phyloP scores from a whole-genome alignment of 2,113 vertebrate genomes.

The Platysteira castanea region DNA sequence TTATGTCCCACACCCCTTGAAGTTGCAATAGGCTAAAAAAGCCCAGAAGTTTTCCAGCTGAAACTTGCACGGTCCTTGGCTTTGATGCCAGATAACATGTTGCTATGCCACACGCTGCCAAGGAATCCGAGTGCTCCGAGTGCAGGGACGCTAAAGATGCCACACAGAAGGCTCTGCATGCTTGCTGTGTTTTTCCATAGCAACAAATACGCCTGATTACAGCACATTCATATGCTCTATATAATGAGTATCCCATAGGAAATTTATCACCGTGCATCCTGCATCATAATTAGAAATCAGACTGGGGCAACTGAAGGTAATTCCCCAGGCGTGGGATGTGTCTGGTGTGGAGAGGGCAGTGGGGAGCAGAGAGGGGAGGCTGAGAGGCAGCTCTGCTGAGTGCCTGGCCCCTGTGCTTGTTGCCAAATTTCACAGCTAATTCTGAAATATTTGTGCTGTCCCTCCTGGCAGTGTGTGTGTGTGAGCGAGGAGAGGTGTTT shows the following conservation, averaged over 20 bases:
- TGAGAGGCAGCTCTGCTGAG: neutral
- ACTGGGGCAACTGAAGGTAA: constrained; percentile 7
- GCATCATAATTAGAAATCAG: constrained; percentile 64
- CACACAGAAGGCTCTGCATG: constrained; percentile 53
- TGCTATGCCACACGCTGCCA: neutral
- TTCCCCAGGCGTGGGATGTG: neutral
- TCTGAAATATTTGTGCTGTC: neutral
- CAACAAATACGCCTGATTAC: constrained; percentile 72
- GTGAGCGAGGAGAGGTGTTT: neutral
- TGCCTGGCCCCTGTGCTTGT: neutral
- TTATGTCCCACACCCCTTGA: neutral
- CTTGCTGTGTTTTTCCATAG: constrained; percentile 63
- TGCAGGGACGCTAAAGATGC: constrained; percentile 23
- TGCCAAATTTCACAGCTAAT: neutral
- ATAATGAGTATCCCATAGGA: constrained; percentile 69
- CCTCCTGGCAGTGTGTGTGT: neutral
- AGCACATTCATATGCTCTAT: constrained; percentile 59
- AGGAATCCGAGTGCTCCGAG: neutral
- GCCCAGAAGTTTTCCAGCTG: neutral
- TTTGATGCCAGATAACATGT: constrained; percentile 11
- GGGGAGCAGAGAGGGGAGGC: neutral
- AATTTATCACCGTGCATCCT: constrained; percentile 39
- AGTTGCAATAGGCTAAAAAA: neutral
- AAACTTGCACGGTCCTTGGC: neutral
- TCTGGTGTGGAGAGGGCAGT: neutral